phyloP scores from a whole-genome alignment of 2,888 invertebrate species.

The Heterodera filipjevi region DNA sequence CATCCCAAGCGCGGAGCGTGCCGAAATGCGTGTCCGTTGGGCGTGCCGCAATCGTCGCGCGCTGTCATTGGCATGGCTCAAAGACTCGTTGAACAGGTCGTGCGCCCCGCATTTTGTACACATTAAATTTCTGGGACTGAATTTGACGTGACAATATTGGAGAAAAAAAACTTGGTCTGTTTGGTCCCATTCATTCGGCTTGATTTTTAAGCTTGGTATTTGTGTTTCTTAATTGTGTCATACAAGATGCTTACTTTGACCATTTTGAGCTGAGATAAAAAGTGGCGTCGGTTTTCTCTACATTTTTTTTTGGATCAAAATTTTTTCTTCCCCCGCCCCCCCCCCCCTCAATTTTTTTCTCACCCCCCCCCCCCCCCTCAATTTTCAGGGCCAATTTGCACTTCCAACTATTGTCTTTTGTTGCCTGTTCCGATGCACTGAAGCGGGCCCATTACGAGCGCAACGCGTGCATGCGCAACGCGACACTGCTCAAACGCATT shows the following conservation, averaged over 20 bases:
- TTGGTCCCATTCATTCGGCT: no score
- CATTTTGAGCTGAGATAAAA: no score
- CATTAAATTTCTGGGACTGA: no score
- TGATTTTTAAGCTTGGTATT: no score
- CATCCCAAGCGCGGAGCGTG: conserved; percentile 50
- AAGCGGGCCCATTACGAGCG: conserved; percentile 44
- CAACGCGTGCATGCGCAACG: conserved; percentile 48
- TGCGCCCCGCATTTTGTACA: no score
- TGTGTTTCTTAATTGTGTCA: no score
- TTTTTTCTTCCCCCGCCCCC: no score
- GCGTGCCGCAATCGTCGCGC: conserved; percentile 36
- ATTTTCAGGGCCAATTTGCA: conserved; percentile 44
- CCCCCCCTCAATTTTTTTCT: neutral
- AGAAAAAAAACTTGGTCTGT: no score
- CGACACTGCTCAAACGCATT: conserved; percentile 33
- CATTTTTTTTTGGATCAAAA: neutral
- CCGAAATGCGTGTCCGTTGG: conserved; percentile 46
- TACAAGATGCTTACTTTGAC: no score
- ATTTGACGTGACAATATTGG: no score
- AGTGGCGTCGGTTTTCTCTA: no score
- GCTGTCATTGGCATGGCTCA: conserved; percentile 57
- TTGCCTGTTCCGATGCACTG: conserved; percentile 35
- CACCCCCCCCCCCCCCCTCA: no score
- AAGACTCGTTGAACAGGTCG: conserved; percentile 54
- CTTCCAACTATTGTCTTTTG: conserved; percentile 51